Percentiles rank a stretch among this genome's conserved stretches.
Evolutionary conservation across 1,140 invertebrate species (phyloP).

Genomic region (Macrosteles quadrilineatus): DNA sequence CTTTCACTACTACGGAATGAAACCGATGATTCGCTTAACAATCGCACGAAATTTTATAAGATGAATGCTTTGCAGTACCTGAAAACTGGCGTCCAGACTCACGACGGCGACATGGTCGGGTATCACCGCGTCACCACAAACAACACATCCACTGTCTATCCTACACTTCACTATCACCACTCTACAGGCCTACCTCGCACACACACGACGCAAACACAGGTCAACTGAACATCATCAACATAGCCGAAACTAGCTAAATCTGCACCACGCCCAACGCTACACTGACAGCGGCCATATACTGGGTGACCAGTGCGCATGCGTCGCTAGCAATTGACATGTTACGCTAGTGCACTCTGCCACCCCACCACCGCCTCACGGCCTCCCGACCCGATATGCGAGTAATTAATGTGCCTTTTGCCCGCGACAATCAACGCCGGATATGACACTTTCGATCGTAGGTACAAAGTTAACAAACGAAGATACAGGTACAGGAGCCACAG

Average conservation of each 20-base stretch:
- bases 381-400: not conserved
- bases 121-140: too few species aligned
- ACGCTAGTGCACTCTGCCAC: slow-evolving; percentile 7
- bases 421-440: too few species aligned
- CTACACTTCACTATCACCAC: not conserved
- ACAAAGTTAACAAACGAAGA: too few species aligned
- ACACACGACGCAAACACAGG: not conserved
- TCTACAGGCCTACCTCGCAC: not conserved
- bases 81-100: too few species aligned
- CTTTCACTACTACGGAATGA: too few species aligned
- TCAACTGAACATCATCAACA: not conserved
- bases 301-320: not conserved
- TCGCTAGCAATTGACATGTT: slow-evolving; percentile 7
- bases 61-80: too few species aligned
- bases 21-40: too few species aligned
- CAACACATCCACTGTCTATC: too few species aligned
- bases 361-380: not conserved
- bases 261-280: slow-evolving; percentile 27
- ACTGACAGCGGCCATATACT: slow-evolving; percentile 22
- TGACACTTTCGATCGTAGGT: too few species aligned
- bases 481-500: too few species aligned
- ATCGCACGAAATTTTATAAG: too few species aligned
- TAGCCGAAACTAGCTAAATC: slow-evolving; percentile 9
- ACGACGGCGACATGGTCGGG: too few species aligned
- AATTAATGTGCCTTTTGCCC: slow-evolving; percentile 2